Conservation (phyloP, 1,140 invertebrate genomes). For the Tyrophagus putrescentiae region DNA sequence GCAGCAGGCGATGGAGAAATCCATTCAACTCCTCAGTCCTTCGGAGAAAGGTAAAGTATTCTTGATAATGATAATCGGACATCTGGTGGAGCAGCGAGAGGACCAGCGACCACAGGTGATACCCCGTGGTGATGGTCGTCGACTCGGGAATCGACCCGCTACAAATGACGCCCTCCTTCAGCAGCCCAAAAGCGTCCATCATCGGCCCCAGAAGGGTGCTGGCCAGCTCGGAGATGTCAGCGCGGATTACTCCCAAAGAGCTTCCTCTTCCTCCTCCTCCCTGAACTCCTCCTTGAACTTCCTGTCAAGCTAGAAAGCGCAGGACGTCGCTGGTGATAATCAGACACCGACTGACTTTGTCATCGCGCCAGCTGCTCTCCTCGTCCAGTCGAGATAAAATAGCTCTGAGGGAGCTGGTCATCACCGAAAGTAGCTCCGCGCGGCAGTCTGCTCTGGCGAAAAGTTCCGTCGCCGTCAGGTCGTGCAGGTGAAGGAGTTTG, state of each 20-base stretch:
- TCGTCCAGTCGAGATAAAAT: constrained; percentile 48
- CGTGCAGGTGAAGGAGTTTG: constrained; percentile 67
- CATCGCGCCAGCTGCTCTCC: constrained; percentile 45
- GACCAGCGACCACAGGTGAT: constrained; percentile 8
- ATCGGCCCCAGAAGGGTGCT: constrained; percentile 58
- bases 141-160: neutral
- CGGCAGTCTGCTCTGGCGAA: constrained; percentile 54
- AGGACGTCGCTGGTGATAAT: constrained; percentile 76
- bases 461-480: constrained; percentile 63
- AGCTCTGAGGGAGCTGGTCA: constrained; percentile 48
- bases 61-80: constrained; percentile 61
- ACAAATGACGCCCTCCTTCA: no score
- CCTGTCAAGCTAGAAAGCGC: constrained; percentile 53
- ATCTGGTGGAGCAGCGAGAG: constrained; percentile 68
- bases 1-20: constrained; percentile 73
- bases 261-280: no score
- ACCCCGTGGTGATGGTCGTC: neutral
- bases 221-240: constrained; percentile 64
- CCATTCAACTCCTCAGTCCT: constrained; percentile 45
- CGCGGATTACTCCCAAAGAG: constrained; percentile 46
- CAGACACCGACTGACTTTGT: constrained; percentile 73
- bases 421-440: constrained; percentile 52
- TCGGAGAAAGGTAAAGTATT: constrained; percentile 53
- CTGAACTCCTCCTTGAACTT: no score
- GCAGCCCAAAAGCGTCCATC: constrained; percentile 62